phyloP scores from a whole-genome alignment of 2,797 vertebrate genomes.

The Cyprinodon diabolis region DNA sequence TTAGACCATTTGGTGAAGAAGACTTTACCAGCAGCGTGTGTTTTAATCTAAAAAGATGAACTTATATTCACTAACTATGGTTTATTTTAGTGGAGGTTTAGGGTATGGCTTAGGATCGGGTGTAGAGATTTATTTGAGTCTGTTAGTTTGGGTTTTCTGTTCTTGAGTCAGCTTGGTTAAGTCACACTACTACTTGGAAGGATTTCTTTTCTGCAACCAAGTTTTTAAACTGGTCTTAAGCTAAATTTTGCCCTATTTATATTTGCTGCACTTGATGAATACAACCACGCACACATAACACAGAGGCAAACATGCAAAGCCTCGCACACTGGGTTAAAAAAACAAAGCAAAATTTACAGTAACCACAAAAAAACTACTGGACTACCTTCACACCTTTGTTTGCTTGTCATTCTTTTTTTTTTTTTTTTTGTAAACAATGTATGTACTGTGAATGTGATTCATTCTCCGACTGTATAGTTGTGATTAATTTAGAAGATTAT shows the following conservation, averaged over 20 bases:
- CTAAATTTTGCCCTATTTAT: slow-evolving; percentile 59
- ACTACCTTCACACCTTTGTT: slow-evolving; percentile 68
- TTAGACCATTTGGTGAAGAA: neutral
- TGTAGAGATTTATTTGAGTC: slow-evolving; percentile 26
- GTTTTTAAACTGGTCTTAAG: slow-evolving; percentile 57
- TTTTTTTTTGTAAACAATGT: slow-evolving; percentile 70
- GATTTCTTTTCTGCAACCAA: slow-evolving; percentile 44
- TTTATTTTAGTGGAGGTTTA: slow-evolving; percentile 13
- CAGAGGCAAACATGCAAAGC: slow-evolving; percentile 45
- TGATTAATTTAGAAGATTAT: slow-evolving; percentile 82
- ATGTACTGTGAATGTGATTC: slow-evolving; percentile 85
- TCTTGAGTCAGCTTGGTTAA: slow-evolving; percentile 38
- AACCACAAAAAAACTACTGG: slow-evolving; percentile 81
- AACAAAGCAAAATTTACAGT: slow-evolving; percentile 46
- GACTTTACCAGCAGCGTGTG: neutral
- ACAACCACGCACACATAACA: slow-evolving; percentile 7
- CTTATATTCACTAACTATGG: neutral
- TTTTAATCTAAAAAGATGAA: neutral
- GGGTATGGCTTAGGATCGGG: slow-evolving; percentile 36
- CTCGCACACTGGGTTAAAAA: slow-evolving; percentile 71
- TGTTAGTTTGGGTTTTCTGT: slow-evolving; percentile 26
- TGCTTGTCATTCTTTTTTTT: slow-evolving; percentile 58
- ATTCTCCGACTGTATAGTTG: slow-evolving; percentile 83
- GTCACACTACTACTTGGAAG: slow-evolving; percentile 58
- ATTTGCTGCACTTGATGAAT: slow-evolving; percentile 28